phyloP scores from a whole-genome alignment of 2,113 vertebrate genomes.

The Callocephalon fimbriatum region DNA sequence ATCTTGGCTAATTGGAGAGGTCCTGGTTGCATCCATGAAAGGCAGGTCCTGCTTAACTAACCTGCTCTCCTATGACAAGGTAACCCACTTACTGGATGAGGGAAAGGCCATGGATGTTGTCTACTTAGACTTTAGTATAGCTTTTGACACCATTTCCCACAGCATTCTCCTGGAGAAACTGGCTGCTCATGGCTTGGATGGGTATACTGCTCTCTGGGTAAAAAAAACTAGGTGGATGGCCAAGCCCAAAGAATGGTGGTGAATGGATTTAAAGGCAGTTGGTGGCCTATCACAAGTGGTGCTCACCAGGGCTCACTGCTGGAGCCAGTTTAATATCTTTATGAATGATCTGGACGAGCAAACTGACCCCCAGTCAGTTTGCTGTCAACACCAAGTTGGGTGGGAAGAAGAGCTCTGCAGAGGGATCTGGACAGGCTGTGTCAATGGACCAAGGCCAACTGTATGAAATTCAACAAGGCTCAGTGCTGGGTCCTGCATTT shows the following conservation, averaged over 20 bases:
- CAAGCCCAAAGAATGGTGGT: neutral
- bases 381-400: rapidly evolving
- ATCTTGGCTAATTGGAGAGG: neutral
- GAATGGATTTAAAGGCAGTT: neutral
- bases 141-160: neutral
- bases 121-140: neutral
- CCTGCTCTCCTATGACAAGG: neutral
- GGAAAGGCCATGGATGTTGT: neutral
- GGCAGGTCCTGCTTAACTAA: neutral
- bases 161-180: neutral
- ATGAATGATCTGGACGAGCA: neutral
- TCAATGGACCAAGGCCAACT: rapidly evolving
- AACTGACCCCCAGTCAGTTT: neutral
- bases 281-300: neutral
- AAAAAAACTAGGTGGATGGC: neutral
- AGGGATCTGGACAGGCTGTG: neutral
- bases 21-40: neutral
- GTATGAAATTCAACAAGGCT: neutral
- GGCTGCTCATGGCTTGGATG: neutral
- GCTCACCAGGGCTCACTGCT: neutral
- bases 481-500: neutral
- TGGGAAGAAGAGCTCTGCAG: neutral
- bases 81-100: neutral
- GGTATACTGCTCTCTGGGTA: neutral
- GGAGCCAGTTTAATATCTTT: neutral